Percentiles rank a stretch among this genome's conserved stretches.
Evolutionary conservation across 2,113 vertebrate species (phyloP).

Genomic region (Dicrurus megarhynchus): DNA sequence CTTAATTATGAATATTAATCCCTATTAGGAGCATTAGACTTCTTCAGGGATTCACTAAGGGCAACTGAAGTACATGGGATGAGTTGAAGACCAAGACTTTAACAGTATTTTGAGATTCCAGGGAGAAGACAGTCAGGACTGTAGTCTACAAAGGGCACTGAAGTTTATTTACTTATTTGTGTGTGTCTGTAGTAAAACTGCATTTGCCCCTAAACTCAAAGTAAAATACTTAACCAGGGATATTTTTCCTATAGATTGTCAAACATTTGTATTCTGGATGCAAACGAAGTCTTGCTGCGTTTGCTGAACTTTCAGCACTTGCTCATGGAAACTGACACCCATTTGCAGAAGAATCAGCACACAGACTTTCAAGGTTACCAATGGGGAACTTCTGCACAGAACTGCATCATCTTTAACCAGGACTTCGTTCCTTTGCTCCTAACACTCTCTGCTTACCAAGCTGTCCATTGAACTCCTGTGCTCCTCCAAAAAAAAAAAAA

Average conservation of each 20-base stretch:
- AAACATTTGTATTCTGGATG: not conserved
- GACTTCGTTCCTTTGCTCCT: not conserved
- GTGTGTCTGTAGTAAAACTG: not conserved
- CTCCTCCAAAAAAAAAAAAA: not conserved
- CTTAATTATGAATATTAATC: not conserved
- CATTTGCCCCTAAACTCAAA: not conserved
- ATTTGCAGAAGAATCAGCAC: not conserved
- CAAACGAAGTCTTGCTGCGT: not conserved
- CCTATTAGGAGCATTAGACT: not conserved
- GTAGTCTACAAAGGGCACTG: not conserved
- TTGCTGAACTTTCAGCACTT: not conserved
- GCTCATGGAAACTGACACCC: not conserved
- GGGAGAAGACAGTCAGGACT: not conserved
- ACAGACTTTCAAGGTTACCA: not conserved
- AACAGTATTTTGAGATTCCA: not conserved
- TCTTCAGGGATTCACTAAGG: not conserved
- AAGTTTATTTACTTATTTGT: not conserved
- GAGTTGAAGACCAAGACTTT: not conserved
- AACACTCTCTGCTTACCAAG: not conserved
- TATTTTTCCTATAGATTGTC: not conserved
- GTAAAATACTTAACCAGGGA: not conserved
- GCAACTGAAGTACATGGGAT: not conserved
- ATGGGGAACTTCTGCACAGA: not conserved
- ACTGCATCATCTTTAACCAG: not conserved
- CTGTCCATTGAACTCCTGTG: not conserved